Evolutionary conservation across 2,888 invertebrate species (phyloP).

Genomic region (Schizotus pectinicornis): DNA sequence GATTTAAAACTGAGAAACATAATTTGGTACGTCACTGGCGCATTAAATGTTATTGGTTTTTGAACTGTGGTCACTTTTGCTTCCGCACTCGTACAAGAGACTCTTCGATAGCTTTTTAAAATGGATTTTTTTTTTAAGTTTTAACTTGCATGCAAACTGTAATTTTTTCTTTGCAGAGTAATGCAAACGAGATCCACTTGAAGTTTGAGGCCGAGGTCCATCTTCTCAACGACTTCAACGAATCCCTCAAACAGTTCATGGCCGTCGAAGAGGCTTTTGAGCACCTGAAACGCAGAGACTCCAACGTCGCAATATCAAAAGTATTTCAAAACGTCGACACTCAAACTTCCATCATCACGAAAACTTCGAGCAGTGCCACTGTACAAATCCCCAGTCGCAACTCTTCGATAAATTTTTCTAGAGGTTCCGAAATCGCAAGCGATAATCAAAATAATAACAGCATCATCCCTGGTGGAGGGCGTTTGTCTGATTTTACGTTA

Average conservation of each 20-base stretch:
- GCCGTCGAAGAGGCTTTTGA: constrained; percentile 61
- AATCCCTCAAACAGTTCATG: constrained; percentile 64
- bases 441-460: constrained; percentile 26
- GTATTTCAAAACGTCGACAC: constrained; percentile 46
- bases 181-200: constrained; percentile 62
- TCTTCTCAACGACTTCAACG: constrained; percentile 66
- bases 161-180: constrained; percentile 42
- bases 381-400: constrained; percentile 8
- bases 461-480: background rate
- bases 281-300: constrained; percentile 39
- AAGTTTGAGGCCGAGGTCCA: constrained; percentile 68
- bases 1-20: too few relatives aligned
- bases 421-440: constrained; percentile 45
- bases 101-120: too few relatives aligned
- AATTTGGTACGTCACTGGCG: too few relatives aligned
- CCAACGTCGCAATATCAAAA: constrained; percentile 22
- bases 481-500: constrained; percentile 17
- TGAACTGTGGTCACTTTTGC: too few relatives aligned
- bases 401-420: constrained; percentile 48
- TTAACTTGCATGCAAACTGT: too few relatives aligned
- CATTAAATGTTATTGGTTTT: too few relatives aligned
- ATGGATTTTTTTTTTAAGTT: too few relatives aligned
- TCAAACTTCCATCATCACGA: constrained; percentile 44
- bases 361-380: constrained; percentile 3
- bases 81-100: too few relatives aligned